A percentile compares a stretch with the other conserved stretches of the same genome.
These are phyloP conservation scores for Gerris lacustris DNA, from an alignment of 2,888 invertebrate genomes.

Conservation along the genomic window DNA sequence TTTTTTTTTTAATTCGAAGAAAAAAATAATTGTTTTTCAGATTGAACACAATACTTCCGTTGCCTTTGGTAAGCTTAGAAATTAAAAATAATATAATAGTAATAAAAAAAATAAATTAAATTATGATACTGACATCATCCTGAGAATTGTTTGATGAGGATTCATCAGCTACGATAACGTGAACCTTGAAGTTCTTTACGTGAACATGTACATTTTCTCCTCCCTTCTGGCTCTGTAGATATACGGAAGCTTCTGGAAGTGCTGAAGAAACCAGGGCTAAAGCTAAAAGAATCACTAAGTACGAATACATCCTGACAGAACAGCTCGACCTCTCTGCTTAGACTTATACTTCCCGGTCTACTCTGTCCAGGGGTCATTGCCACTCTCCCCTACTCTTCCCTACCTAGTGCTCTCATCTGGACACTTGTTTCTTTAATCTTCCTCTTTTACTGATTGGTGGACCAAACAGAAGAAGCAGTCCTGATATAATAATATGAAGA, in stretches of 20 bases:
- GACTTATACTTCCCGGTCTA: background rate
- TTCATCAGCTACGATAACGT: background rate
- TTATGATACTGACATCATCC: background rate
- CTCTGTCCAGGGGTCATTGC: background rate
- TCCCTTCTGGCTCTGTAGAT: background rate
- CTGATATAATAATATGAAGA: no score
- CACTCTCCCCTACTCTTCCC: background rate
- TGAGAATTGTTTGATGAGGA: background rate
- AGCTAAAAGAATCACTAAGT: background rate
- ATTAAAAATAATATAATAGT: no score
- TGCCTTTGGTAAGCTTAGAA: no score
- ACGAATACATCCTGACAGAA: background rate
- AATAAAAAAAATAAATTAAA: no score
- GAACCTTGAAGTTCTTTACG: background rate
- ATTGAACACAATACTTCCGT: no score
- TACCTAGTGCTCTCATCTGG: background rate
- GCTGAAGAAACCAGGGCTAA: background rate
- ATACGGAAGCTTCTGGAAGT: background rate
- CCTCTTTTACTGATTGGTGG: no score
- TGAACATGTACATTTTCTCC: background rate
- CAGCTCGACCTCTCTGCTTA: no score
- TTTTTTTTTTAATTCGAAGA: no score
- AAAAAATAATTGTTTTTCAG: no score
- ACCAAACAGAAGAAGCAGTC: no score
- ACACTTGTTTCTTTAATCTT: no score